Base-by-base conservation (phyloP, 2,888 invertebrate species). In the Drosophila setosimentum region DNA sequence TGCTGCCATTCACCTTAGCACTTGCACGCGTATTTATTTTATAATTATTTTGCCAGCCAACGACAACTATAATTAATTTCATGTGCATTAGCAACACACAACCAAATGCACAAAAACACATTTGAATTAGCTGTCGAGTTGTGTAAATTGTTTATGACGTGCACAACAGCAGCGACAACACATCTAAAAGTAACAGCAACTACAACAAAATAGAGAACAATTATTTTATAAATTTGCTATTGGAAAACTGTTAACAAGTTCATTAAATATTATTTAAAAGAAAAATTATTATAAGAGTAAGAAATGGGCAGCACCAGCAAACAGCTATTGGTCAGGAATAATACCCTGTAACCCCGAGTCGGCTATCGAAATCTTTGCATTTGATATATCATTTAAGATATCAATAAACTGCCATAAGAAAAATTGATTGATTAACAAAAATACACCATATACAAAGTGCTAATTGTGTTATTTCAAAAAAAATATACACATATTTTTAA, bases 241-340 rank as follows among this genome's bases (percentile, higher is more conserved):
- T 77, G 79, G 77, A 75, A 86, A 90, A 88, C 87, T 87, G 87
- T 87, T 87, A 87, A 87, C 87, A 87, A 87, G 87, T 90, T 88
- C 81, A 87, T 90, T 90, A 87, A 79, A 80, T 73, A 78, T 80
- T 33, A 18, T 68, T 76, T 68, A 63, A 62, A 42, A 42, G 30
- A 66, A 50, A 45, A 55, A 32, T 33, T 57, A 45, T 60, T 48
- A 49, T 48, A 50, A 69, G n/a, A 32, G 3, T 55, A 65, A n/a
- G 24, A 10, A 57, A 35, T 45, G 16, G 8, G 11, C 33, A 6
- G 3, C 21, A 45, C 7, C 2, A 1, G 2, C 11, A 24, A 18
- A 4, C 0, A 2, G 30, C 37, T 8, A 0, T 6, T 16, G n/a
- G 0, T 2, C 2, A 18, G 21, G 7, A 8, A 11, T 8, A n/a